These are phyloP conservation scores for Saturnia pavonia DNA, from an alignment of 2,888 invertebrate genomes.

Conservation along the genomic window DNA sequence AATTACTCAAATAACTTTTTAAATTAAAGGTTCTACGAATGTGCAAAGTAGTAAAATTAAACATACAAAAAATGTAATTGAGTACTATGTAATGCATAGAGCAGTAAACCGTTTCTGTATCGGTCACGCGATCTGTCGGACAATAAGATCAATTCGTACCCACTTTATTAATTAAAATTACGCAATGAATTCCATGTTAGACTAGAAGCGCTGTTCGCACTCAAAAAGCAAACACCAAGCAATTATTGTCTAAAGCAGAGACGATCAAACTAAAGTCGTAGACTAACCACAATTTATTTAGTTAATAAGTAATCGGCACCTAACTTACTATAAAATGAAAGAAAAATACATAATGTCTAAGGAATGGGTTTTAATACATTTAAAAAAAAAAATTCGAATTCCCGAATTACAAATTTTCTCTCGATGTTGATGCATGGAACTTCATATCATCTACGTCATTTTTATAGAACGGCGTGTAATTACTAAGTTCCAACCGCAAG, in stretches of 20 bases:
- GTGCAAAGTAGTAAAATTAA: not conserved
- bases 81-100: constrained; percentile 44
- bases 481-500: too few species aligned
- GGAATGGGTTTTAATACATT: too few species aligned
- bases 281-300: too few species aligned
- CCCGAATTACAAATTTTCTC: too few species aligned
- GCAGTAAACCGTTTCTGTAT: constrained; percentile 47
- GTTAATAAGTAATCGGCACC: too few species aligned
- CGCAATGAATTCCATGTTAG: not conserved
- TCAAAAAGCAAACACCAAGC: not conserved
- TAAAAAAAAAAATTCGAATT: too few species aligned
- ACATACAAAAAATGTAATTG: not conserved
- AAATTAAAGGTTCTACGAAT: not conserved
- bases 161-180: constrained; percentile 69
- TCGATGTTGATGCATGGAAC: too few species aligned
- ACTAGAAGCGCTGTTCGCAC: not conserved
- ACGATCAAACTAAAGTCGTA: too few species aligned
- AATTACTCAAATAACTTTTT: not conserved
- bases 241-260: not conserved
- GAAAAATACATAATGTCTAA: too few species aligned
- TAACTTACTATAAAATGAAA: too few species aligned
- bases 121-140: constrained; percentile 54
- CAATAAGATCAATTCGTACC: constrained; percentile 51
- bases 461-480: too few species aligned
- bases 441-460: too few species aligned